phyloP scores from a whole-genome alignment of 2,888 invertebrate species.

The Falcaria lacertinaria region DNA sequence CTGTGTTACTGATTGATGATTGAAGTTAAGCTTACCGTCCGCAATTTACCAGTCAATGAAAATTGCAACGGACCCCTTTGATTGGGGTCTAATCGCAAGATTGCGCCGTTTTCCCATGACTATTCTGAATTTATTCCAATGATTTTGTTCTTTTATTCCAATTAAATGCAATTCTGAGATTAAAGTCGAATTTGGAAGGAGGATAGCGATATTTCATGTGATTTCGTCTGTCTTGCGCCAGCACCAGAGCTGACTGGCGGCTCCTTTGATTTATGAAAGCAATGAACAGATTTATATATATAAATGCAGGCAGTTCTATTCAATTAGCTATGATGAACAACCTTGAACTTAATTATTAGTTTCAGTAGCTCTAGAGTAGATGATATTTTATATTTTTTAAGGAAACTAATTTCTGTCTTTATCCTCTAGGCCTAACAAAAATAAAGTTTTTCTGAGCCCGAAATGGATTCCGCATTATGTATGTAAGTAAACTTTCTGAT shows the following conservation, averaged over 20 bases:
- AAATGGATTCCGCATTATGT: too few species aligned
- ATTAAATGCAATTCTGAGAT: constrained; percentile 67
- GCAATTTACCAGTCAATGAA: constrained; percentile 77
- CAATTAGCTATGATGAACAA: constrained; percentile 40
- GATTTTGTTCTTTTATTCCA: constrained; percentile 57
- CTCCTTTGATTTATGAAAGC: constrained; percentile 48
- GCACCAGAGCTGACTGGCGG: constrained; percentile 33
- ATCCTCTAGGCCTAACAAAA: too few species aligned
- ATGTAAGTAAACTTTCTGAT: too few species aligned
- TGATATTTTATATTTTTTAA: too few species aligned
- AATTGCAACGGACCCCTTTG: constrained; percentile 69
- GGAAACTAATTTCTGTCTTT: too few species aligned
- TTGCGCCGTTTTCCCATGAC: constrained; percentile 67
- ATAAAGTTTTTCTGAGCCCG: too few species aligned
- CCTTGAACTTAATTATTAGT: constrained; percentile 24
- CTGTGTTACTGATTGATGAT: constrained; percentile 51
- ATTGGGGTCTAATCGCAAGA: constrained; percentile 67
- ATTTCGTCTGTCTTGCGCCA: constrained; percentile 49
- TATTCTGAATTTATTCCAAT: constrained; percentile 59
- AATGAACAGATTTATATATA: constrained; percentile 52
- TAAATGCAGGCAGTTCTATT: constrained; percentile 56
- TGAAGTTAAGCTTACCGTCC: constrained; percentile 41
- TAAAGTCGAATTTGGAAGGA: constrained; percentile 56
- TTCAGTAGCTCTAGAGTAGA: constrained; percentile 18
- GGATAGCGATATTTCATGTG: constrained; percentile 59